Conservation (phyloP, 2,797 vertebrate genomes). For the Enteromius argenteus region DNA sequence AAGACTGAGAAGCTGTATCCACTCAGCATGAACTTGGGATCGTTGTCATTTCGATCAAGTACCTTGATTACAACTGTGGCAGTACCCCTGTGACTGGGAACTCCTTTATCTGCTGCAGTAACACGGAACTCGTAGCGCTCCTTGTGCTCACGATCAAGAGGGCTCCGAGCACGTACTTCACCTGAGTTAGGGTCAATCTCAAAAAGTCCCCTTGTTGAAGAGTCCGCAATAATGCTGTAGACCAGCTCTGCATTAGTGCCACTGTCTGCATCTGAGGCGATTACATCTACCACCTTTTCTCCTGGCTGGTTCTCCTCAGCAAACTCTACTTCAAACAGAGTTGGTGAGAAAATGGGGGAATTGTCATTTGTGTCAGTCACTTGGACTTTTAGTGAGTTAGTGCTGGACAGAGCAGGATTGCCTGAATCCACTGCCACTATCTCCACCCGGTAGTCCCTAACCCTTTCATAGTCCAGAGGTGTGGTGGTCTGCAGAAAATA, state of each 20-base stretch:
- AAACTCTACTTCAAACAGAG: constrained; percentile 91
- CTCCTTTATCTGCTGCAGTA: constrained; percentile 93
- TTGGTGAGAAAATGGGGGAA: constrained; percentile 92
- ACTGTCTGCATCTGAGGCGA: constrained; percentile 92
- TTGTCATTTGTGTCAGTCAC: constrained; percentile 97
- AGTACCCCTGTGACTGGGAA: constrained; percentile 92
- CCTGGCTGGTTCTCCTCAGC: constrained; percentile 93
- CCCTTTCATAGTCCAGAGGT: constrained; percentile 90
- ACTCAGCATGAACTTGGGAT: constrained; percentile 98
- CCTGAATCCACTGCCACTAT: constrained; percentile 97
- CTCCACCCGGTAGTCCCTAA: constrained; percentile 92
- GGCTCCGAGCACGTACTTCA: constrained; percentile 90
- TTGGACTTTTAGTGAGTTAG: constrained; percentile 96
- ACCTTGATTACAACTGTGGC: constrained; percentile 93
- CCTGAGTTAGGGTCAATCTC: constrained; percentile 91
- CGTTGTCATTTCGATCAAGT: constrained; percentile 97
- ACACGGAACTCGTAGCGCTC: constrained; percentile 94
- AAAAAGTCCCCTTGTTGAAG: constrained; percentile 91
- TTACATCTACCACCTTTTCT: constrained; percentile 91
- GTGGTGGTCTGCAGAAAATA: constrained; percentile 98
- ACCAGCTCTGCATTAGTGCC: constrained; percentile 93
- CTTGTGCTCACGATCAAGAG: constrained; percentile 92
- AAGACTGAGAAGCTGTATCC: constrained; percentile 98
- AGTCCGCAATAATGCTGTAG: constrained; percentile 89
- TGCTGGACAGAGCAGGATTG: constrained; percentile 96